These are phyloP conservation scores for Mesorhabditis belari DNA, from an alignment of 2,888 invertebrate genomes.

Conservation along the genomic window DNA sequence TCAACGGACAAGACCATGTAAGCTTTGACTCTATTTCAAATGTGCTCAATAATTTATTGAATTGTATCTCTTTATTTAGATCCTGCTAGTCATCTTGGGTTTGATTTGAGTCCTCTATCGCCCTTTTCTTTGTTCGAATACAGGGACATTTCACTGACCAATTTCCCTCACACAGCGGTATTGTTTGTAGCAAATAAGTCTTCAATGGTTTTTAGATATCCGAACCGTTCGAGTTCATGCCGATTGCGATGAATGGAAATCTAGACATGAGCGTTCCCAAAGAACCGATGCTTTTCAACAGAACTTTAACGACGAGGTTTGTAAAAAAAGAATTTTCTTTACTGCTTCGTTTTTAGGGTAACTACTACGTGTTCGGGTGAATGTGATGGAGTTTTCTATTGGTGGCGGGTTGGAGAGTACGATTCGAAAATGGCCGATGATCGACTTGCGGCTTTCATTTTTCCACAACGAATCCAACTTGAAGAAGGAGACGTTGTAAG, in stretches of 20 bases:
- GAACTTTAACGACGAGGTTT: not conserved
- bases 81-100: slow-evolving; percentile 8
- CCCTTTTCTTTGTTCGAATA: slow-evolving; percentile 16
- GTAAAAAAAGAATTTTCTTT: too few relatives aligned
- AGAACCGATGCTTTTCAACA: not conserved
- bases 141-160: slow-evolving; percentile 12
- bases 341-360: too few relatives aligned
- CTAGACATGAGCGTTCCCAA: not conserved
- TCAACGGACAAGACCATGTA: not conserved
- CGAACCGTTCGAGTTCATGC: not conserved
- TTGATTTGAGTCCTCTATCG: slow-evolving; percentile 12
- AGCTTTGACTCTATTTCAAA: too few relatives aligned
- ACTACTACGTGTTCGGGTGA: not conserved
- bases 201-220: not conserved
- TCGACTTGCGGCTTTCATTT: not conserved
- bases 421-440: not conserved
- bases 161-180: not conserved
- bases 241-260: not conserved
- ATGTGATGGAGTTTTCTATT: not conserved
- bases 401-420: not conserved
- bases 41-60: too few relatives aligned
- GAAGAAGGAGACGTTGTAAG: not conserved
- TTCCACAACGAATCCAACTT: not conserved
- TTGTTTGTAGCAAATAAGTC: too few relatives aligned
- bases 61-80: not conserved